Evolutionary conservation across 2,888 invertebrate species (phyloP).

Genomic region (Dynastes hyllus): DNA sequence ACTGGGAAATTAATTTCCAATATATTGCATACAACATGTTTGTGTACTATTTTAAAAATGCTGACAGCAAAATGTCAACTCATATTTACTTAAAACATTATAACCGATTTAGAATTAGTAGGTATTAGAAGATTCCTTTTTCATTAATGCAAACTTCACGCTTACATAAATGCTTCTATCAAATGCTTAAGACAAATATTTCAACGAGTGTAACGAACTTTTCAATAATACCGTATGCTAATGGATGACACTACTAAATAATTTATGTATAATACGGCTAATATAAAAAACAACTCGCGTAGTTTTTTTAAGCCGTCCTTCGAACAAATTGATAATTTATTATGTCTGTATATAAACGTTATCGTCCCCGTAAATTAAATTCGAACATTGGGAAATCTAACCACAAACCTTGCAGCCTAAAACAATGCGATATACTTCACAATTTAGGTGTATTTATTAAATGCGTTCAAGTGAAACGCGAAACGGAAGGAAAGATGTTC

Average conservation of each 20-base stretch:
- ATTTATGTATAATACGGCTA: conserved; percentile 45
- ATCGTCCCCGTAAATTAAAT: conserved; percentile 11
- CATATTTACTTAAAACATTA: no score
- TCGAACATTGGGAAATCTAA: conserved; percentile 28
- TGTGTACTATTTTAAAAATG: no score
- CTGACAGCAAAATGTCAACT: no score
- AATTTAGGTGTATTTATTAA: conserved; percentile 29
- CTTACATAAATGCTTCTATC: not conserved
- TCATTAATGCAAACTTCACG: no score
- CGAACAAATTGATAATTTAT: conserved; percentile 31
- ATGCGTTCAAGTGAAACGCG: conserved; percentile 34
- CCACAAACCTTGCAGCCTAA: not conserved
- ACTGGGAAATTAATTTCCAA: no score
- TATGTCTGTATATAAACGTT: not conserved
- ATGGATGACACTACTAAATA: conserved; percentile 33
- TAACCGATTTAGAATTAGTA: no score
- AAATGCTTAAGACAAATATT: conserved; percentile 37
- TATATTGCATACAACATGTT: no score
- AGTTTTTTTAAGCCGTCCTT: conserved; percentile 37
- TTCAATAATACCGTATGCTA: conserved; percentile 42
- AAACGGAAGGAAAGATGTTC: conserved; percentile 14
- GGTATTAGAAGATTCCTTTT: no score
- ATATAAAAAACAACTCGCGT: conserved; percentile 44
- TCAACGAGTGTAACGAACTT: conserved; percentile 41
- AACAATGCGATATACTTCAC: conserved; percentile 32